Evolutionary conservation across 2,113 vertebrate species (phyloP).

Genomic region (Rhinoderma darwinii): DNA sequence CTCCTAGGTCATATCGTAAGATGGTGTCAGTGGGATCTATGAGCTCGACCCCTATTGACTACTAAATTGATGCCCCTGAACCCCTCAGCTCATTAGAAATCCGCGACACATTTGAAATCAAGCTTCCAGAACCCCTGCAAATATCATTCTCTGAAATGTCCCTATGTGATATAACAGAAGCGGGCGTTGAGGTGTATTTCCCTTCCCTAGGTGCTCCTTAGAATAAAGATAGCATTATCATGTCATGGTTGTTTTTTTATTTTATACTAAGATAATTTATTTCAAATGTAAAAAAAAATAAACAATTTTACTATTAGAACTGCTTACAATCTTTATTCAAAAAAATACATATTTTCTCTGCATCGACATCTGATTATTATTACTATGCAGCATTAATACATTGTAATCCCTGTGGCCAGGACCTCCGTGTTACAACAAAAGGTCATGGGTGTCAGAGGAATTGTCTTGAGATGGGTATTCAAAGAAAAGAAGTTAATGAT

Average conservation of each 20-base stretch:
- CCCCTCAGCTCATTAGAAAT: background rate
- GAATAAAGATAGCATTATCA: background rate
- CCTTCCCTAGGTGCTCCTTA: too few relatives aligned
- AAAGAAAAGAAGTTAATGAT: conserved; percentile 5
- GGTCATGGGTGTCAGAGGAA: background rate
- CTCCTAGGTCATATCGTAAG: too few relatives aligned
- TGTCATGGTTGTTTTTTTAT: background rate
- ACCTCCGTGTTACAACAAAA: background rate
- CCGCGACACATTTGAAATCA: too few relatives aligned
- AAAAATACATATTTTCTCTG: background rate
- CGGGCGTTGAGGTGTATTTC: too few relatives aligned
- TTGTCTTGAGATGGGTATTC: background rate
- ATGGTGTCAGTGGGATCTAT: too few relatives aligned
- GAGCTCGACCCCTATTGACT: background rate
- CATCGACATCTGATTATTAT: background rate
- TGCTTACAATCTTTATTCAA: too few relatives aligned
- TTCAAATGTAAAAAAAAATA: background rate
- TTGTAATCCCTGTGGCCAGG: background rate
- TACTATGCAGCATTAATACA: background rate
- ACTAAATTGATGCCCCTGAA: too few relatives aligned
- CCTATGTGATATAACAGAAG: background rate
- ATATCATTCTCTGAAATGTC: background rate
- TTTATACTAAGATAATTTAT: background rate
- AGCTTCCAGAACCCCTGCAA: background rate
- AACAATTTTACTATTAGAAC: background rate